These are phyloP conservation scores for Macrosoma leucophasiata DNA, from an alignment of 2,888 invertebrate species.

Conservation along the genomic window DNA sequence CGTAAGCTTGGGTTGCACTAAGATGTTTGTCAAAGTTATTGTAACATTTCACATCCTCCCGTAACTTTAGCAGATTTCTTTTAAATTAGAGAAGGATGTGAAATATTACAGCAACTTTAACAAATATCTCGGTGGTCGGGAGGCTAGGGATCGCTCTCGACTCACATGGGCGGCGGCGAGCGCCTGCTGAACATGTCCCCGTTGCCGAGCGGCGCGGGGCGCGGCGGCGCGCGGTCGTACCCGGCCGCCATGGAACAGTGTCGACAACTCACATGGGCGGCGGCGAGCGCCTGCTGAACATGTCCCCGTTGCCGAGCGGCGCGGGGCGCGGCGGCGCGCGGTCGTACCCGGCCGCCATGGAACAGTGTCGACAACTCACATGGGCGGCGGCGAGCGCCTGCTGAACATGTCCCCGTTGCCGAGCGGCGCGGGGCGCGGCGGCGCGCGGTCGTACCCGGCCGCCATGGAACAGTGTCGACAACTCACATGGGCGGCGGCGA, in stretches of 20 bases:
- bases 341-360: slow-evolving; percentile 51
- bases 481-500: slow-evolving; percentile 56
- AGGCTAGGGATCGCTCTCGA: no score
- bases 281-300: slow-evolving; percentile 37
- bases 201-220: slow-evolving; percentile 50
- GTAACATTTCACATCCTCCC: no score
- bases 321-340: slow-evolving; percentile 42
- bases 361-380: slow-evolving; percentile 49
- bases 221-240: slow-evolving; percentile 51
- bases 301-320: slow-evolving; percentile 43
- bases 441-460: slow-evolving; percentile 47
- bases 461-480: slow-evolving; percentile 39
- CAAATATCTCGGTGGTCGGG: no score
- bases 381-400: slow-evolving; percentile 54
- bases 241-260: slow-evolving; percentile 40
- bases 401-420: slow-evolving; percentile 70
- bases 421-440: slow-evolving; percentile 47
- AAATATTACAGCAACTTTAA: no score
- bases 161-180: slow-evolving; percentile 53
- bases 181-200: slow-evolving; percentile 70
- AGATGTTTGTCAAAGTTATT: no score
- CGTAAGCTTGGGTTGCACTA: no score
- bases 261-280: slow-evolving; percentile 45
- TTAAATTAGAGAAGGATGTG: no score
- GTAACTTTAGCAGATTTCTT: no score